Evolutionary conservation across 2,888 invertebrate genomes (phyloP).

Genomic region (Apantesis nais): DNA sequence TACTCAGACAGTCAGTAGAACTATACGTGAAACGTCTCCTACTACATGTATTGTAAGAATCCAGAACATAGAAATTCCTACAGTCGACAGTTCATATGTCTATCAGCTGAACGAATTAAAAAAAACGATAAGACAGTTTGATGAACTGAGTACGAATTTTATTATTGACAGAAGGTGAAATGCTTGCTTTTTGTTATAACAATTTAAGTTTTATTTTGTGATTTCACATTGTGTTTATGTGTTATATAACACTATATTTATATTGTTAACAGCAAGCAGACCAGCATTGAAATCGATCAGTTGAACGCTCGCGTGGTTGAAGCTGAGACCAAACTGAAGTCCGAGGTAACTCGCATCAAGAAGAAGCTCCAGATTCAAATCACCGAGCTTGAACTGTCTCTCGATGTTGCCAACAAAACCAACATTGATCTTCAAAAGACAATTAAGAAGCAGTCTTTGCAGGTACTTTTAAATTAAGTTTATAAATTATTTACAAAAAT

Average conservation of each 20-base stretch:
- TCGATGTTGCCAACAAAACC: conserved; percentile 99
- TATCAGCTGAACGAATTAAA: conserved; percentile 87
- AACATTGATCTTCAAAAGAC: conserved; percentile 98
- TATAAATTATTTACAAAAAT: neutral
- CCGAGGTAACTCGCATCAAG: conserved; percentile 98
- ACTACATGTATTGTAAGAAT: conserved; percentile 70
- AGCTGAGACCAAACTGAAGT: conserved; percentile 97
- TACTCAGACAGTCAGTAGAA: conserved; percentile 62
- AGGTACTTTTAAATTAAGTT: conserved; percentile 76
- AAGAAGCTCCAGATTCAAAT: conserved; percentile 99
- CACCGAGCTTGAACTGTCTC: conserved; percentile 97
- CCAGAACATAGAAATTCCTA: conserved; percentile 64
- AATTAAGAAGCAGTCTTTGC: conserved; percentile 98
- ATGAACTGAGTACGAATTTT: conserved; percentile 85
- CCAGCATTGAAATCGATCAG: conserved; percentile 99
- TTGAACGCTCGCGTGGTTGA: conserved; percentile 97
- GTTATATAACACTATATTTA: conserved; percentile 20
- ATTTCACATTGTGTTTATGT: neutral
- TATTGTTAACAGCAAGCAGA: conserved; percentile 92
- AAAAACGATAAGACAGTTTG: conserved; percentile 87
- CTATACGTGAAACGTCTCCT: conserved; percentile 66
- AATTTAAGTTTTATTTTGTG: neutral
- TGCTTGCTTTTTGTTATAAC: neutral
- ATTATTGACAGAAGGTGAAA: conserved; percentile 88
- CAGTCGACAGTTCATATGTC: conserved; percentile 84